Evolutionary conservation across 2,888 invertebrate genomes (phyloP), one percentile per base, ranked within the genome.

Genomic region (Salticus scenicus): DNA sequence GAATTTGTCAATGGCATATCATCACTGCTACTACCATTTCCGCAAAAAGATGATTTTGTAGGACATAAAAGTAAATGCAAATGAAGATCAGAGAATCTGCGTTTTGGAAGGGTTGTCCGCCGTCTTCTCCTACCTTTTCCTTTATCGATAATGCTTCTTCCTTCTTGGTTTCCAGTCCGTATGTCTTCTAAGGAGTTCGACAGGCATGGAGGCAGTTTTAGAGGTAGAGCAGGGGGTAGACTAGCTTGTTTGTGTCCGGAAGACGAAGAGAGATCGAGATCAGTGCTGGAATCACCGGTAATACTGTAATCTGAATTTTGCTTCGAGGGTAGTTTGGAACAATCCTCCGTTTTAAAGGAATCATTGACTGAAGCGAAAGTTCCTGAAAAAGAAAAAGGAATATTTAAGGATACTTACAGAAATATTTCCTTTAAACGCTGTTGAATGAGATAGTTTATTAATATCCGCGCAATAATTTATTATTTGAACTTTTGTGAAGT

Each of bases 181-280:
- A 84, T 64, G 20, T 85, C 85, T 63, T 85, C 85, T 10, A 85
- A 24, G 28, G 87, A 80, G 10, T 74, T 81, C 4, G 80, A 80
- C 7, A 64, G 64, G 7, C 20, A 37, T n/a, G 78, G 84, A 24
- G 73, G 30, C 14, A 41, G 47, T 4, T 42, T 64, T 12, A 69
- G 67, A 37, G 77, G 57, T 20, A 37, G 63, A 20, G 10, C n/a
- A 1, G 42, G 24, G 14, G 83, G 76, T n/a, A 70, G 63, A 30
- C 63, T 69, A 71, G 75, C 10, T 30, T 30, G 28, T 5, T 33
- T 33, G 20, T 4, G 17, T 33, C 33, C 33, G 10, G 24, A 4
- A 57, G 47, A 17, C 12, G 24, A 57, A 24, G 42, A 17, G 42
- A 37, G 37, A 37, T 47, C 17, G n/a, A 47, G 42, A 14, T 10